phyloP scores from a whole-genome alignment of 2,888 invertebrate species.

The Meghimatium bilineatum region DNA sequence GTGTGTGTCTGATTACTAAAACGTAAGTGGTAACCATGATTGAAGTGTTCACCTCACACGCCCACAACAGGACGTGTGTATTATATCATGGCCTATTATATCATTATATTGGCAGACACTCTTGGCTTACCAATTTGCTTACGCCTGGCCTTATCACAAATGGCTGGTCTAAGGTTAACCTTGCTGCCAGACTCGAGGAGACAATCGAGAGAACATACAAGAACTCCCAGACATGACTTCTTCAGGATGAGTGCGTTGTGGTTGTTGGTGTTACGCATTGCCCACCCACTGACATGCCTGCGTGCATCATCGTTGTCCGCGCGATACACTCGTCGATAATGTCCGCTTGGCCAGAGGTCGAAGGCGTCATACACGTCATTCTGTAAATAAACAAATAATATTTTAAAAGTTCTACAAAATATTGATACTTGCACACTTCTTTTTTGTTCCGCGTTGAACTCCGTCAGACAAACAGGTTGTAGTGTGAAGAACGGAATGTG shows the following conservation, averaged over 20 bases:
- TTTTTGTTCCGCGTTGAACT: too few relatives aligned
- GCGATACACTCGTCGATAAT: slow-evolving; percentile 91
- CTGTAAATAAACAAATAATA: slow-evolving; percentile 70
- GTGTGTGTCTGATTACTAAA: too few relatives aligned
- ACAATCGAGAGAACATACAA: slow-evolving; percentile 92
- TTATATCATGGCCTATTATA: too few relatives aligned
- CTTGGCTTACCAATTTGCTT: slow-evolving; percentile 74
- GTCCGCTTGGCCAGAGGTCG: slow-evolving; percentile 97
- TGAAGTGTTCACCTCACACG: too few relatives aligned
- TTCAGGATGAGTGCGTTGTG: slow-evolving; percentile 89
- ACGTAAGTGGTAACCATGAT: too few relatives aligned
- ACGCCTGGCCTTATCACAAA: slow-evolving; percentile 90
- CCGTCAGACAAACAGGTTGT: too few relatives aligned
- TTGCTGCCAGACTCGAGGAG: slow-evolving; percentile 86
- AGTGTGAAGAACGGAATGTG: too few relatives aligned
- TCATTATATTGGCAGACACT: too few relatives aligned
- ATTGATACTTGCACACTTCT: too few relatives aligned
- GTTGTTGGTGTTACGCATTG: slow-evolving; percentile 99
- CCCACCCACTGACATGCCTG: slow-evolving; percentile 96
- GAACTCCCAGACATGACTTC: slow-evolving; percentile 88
- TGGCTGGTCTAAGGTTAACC: slow-evolving; percentile 91
- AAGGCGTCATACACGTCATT: slow-evolving; percentile 87
- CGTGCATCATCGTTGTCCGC: slow-evolving; percentile 93
- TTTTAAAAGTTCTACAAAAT: too few relatives aligned
- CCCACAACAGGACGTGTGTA: too few relatives aligned